A percentile compares a stretch with the other conserved stretches of the same genome.
Conservation (phyloP, 2,888 invertebrate genomes). For the Limnephilus marmoratus region DNA sequence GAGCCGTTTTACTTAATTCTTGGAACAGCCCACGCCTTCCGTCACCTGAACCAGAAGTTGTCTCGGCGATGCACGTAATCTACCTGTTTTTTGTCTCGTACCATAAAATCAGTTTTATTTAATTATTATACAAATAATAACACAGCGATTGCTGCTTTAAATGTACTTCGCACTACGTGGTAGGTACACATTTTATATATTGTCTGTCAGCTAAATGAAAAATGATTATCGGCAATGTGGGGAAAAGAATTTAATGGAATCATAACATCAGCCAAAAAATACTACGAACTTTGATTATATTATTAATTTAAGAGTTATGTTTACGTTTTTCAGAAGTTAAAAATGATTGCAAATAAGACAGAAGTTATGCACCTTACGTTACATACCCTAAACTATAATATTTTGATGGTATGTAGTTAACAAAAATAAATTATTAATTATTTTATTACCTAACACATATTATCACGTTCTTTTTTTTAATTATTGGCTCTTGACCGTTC, state of each 20-base stretch:
- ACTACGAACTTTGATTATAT: background rate
- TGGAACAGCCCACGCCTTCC: background rate
- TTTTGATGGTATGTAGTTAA: no score
- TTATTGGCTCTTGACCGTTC: no score
- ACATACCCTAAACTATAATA: no score
- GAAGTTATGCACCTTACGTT: background rate
- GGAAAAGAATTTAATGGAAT: background rate
- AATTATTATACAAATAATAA: background rate
- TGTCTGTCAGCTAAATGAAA: background rate
- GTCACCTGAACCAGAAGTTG: background rate
- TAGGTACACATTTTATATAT: background rate
- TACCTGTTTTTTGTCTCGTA: background rate
- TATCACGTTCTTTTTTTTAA: no score
- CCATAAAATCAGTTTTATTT: background rate
- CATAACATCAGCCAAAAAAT: no score
- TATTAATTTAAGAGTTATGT: background rate
- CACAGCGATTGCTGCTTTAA: background rate
- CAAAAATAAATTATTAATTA: no score
- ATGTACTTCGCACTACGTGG: background rate
- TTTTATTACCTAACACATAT: no score
- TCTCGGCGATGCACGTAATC: background rate
- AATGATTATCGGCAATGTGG: background rate
- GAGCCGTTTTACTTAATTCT: background rate
- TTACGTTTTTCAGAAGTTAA: no score
- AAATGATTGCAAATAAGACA: background rate